Evolutionary conservation across 2,797 vertebrate genomes (phyloP).

Genomic region (Sebastes oblongus): DNA sequence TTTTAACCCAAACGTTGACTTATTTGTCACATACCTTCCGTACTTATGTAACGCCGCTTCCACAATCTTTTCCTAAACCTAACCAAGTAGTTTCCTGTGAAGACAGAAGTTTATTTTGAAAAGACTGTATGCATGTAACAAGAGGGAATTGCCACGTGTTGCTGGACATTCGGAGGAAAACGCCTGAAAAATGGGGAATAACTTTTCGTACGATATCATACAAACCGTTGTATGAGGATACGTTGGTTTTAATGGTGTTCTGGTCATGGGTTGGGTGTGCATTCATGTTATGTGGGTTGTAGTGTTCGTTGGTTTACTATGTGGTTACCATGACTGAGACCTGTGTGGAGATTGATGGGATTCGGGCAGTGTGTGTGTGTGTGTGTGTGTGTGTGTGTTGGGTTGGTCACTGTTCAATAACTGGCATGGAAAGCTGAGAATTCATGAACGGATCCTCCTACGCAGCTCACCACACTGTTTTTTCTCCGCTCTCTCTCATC

Average conservation of each 20-base stretch:
- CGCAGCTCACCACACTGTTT: background rate
- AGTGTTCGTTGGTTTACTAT: background rate
- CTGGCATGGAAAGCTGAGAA: background rate
- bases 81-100: no score
- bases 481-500: constrained; percentile 21
- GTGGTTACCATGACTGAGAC: background rate
- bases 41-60: no score
- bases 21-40: no score
- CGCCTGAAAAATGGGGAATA: no score
- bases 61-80: no score
- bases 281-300: background rate
- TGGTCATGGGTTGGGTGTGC: background rate
- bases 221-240: no score
- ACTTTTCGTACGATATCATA: no score
- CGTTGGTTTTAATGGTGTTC: background rate
- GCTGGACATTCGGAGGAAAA: no score
- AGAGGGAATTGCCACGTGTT: no score
- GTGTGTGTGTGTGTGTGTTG: no score
- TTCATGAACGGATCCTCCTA: background rate
- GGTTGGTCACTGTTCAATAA: background rate
- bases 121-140: no score
- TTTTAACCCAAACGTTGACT: no score
- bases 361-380: background rate
- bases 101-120: background rate
- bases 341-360: background rate